Evolutionary conservation across 2,888 invertebrate genomes (phyloP).

Genomic region (Autographa pulchrina): DNA sequence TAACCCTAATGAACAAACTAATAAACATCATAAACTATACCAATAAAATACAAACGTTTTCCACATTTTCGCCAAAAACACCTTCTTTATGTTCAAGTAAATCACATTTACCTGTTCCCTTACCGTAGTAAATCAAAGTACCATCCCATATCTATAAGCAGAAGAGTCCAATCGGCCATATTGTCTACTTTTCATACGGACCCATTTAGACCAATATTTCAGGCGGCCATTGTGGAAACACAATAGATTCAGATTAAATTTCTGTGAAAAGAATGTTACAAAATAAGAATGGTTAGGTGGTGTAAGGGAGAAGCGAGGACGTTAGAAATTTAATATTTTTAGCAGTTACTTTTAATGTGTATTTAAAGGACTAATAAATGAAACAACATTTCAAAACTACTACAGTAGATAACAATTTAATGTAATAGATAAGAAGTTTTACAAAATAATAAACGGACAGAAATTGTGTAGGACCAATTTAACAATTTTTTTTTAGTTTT

Average conservation of each 20-base stretch:
- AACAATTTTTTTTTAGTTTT: no score
- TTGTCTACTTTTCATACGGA: conserved; percentile 41
- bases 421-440: no score
- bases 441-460: no score
- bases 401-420: no score
- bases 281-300: conserved; percentile 38
- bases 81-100: neutral
- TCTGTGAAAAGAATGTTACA: conserved; percentile 52
- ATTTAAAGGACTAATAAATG: no score
- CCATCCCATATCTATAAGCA: conserved; percentile 1
- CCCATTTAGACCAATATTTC: conserved; percentile 49
- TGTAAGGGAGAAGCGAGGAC: conserved; percentile 9
- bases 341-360: no score
- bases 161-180: conserved; percentile 21
- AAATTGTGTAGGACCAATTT: no score
- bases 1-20: no score
- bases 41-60: neutral
- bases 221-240: conserved; percentile 48
- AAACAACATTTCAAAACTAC: no score
- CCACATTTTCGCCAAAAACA: neutral
- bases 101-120: conserved; percentile 1
- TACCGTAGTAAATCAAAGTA: neutral
- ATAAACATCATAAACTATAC: no score
- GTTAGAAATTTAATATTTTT: no score
- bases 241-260: conserved; percentile 58